Conservation (phyloP, 2,888 invertebrate genomes). For the Tinea pellionella region DNA sequence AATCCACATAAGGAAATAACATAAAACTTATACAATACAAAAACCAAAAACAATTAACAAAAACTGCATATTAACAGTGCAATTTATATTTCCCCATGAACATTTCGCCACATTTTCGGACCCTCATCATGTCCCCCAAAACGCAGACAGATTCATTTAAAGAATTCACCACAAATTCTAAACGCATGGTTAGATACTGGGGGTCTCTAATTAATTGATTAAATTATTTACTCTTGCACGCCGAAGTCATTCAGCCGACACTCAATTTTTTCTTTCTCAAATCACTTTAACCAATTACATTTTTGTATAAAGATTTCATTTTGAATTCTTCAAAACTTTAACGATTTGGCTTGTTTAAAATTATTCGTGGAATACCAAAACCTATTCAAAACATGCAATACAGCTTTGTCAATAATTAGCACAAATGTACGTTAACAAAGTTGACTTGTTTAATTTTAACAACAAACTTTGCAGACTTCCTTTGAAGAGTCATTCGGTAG, state of each 20-base stretch:
- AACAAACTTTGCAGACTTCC: no score
- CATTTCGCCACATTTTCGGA: conserved; percentile 8
- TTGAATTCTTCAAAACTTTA: no score
- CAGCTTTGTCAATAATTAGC: no score
- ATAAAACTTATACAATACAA: no score
- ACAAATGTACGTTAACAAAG: no score
- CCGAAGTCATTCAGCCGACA: conserved; percentile 9
- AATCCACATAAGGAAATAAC: no score
- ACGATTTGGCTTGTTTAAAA: no score
- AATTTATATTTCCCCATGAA: neutral
- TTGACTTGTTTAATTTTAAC: no score
- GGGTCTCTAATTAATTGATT: conserved; percentile 19
- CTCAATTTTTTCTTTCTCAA: neutral
- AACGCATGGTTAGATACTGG: conserved; percentile 14
- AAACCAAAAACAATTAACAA: neutral
- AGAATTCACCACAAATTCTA: conserved; percentile 15
- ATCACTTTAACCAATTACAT: neutral
- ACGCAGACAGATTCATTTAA: conserved; percentile 15
- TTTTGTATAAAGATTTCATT: neutral
- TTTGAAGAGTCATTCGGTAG: no score
- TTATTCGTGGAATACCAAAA: no score
- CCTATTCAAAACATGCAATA: no score
- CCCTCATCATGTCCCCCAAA: conserved; percentile 2
- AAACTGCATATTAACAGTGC: neutral
- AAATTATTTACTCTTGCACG: conserved; percentile 16